Conservation (phyloP, 2,888 invertebrate genomes). For the Prenolepis imparis region DNA sequence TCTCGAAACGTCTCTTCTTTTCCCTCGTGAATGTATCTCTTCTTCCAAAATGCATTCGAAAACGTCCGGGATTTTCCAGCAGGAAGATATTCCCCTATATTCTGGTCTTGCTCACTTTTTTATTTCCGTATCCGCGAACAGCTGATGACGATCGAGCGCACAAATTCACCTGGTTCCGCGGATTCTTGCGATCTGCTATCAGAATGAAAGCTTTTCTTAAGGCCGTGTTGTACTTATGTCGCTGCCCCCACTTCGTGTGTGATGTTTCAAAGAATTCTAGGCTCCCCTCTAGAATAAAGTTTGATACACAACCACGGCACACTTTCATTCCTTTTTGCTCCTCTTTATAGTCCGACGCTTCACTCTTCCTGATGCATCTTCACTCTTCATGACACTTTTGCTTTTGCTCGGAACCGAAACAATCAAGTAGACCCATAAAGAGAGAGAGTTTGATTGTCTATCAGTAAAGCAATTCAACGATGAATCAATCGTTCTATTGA, state of each 20-base stretch:
- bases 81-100: background rate
- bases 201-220: slow-evolving; percentile 85
- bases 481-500: background rate
- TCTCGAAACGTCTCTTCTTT: slow-evolving; percentile 15
- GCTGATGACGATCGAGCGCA: background rate
- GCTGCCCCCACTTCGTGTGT: slow-evolving; percentile 78
- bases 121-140: background rate
- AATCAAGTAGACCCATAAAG: background rate
- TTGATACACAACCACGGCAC: slow-evolving; percentile 70
- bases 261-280: slow-evolving; percentile 59
- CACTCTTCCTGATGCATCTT: slow-evolving; percentile 43
- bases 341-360: slow-evolving; percentile 45
- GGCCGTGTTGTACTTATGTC: slow-evolving; percentile 84
- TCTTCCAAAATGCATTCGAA: slow-evolving; percentile 6
- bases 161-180: slow-evolving; percentile 70
- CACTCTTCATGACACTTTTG: slow-evolving; percentile 47
- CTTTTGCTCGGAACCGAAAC: slow-evolving; percentile 28
- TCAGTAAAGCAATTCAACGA: background rate
- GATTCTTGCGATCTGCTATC: slow-evolving; percentile 81
- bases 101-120: background rate
- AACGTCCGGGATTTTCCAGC: background rate
- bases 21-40: background rate
- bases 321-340: slow-evolving; percentile 68
- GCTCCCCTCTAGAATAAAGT: slow-evolving; percentile 71
- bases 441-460: background rate